These are phyloP conservation scores for Orgyia antiqua DNA, from an alignment of 2,888 invertebrate species.

Conservation along the genomic window DNA sequence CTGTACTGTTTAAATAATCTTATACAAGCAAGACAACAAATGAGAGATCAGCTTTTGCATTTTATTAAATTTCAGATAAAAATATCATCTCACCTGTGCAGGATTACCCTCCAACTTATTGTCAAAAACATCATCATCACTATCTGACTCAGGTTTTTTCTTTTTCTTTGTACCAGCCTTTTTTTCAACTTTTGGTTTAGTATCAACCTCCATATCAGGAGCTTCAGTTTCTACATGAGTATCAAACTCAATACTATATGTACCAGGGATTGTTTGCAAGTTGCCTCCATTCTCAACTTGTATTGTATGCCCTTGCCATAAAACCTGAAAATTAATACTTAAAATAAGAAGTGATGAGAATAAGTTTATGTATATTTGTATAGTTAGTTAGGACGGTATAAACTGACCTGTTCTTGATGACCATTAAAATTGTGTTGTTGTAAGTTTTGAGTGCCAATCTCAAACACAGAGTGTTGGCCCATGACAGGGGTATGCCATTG, in stretches of 20 bases:
- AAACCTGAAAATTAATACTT: constrained; percentile 62
- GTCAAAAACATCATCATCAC: constrained; percentile 76
- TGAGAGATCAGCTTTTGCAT: too few species aligned
- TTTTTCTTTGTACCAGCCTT: constrained; percentile 63
- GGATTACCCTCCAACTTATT: constrained; percentile 85
- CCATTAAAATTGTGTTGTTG: constrained; percentile 72
- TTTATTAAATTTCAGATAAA: too few species aligned
- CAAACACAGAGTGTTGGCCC: constrained; percentile 74
- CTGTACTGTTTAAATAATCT: too few species aligned
- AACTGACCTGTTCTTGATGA: constrained; percentile 72
- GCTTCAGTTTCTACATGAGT: constrained; percentile 51
- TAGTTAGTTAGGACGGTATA: too few species aligned
- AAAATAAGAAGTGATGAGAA: neutral
- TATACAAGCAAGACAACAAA: too few species aligned
- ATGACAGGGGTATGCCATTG: constrained; percentile 82
- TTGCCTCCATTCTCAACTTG: constrained; percentile 76
- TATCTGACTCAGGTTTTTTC: constrained; percentile 68
- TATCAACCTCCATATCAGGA: constrained; percentile 60
- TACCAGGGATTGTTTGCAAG: constrained; percentile 50
- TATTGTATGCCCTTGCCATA: constrained; percentile 83
- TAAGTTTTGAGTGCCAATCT: constrained; percentile 60
- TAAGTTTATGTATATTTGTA: neutral
- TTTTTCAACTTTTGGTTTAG: constrained; percentile 69
- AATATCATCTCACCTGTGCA: constrained; percentile 61
- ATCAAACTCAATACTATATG: constrained; percentile 62